Percentiles rank a stretch among this genome's conserved stretches.
Evolutionary conservation across 2,797 vertebrate genomes (phyloP).

Genomic region (Lutjanus argentimaculatus): DNA sequence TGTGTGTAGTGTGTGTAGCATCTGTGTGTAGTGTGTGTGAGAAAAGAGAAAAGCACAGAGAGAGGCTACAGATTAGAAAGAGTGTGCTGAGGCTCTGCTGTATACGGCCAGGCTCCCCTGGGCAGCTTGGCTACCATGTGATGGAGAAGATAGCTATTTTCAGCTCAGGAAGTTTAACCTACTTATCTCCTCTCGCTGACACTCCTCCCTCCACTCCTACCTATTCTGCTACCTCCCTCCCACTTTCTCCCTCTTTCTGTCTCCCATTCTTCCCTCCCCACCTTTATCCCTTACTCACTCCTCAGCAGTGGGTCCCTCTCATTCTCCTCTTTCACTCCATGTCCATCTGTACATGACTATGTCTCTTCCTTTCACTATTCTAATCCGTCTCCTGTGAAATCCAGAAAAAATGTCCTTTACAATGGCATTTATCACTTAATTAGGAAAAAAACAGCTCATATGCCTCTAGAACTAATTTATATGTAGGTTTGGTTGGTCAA

Average conservation of each 20-base stretch:
- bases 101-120: conserved; percentile 77
- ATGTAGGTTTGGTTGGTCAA: neutral
- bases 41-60: conserved; percentile 28
- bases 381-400: neutral
- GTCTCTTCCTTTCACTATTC: neutral
- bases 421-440: neutral
- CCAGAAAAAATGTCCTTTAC: neutral
- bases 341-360: neutral
- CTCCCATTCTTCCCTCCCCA: conserved; percentile 15
- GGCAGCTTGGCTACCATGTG: conserved; percentile 79
- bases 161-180: conserved; percentile 86
- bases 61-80: conserved; percentile 67
- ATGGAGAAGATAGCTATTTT: conserved; percentile 85
- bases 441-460: neutral
- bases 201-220: conserved; percentile 60
- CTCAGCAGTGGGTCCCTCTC: conserved; percentile 18
- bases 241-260: conserved; percentile 3
- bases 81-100: conserved; percentile 69
- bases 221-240: conserved; percentile 32
- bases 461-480: neutral
- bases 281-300: conserved; percentile 32
- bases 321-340: neutral
- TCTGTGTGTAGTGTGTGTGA: conserved; percentile 5
- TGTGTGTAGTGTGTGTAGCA: conserved; percentile 18
- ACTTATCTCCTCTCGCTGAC: conserved; percentile 81